phyloP scores from a whole-genome alignment of 2,113 vertebrate species.

The Diadophis punctatus region DNA sequence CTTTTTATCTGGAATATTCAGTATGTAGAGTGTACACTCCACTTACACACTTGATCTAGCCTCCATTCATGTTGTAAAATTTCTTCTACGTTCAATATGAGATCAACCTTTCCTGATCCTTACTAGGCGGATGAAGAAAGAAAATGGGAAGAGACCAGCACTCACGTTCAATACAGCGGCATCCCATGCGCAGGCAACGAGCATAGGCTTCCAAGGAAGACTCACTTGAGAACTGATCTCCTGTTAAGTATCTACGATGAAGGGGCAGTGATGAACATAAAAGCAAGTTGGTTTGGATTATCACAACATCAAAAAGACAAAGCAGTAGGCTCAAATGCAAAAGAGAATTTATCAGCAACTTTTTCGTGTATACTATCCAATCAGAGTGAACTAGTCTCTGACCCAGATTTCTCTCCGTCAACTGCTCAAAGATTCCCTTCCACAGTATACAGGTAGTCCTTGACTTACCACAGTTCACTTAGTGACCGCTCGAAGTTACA shows the following conservation, averaged over 20 bases:
- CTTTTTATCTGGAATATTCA: neutral
- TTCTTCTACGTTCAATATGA: neutral
- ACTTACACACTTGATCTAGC: neutral
- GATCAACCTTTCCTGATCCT: neutral
- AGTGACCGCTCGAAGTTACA: too few species aligned
- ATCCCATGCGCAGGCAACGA: constrained; percentile 95
- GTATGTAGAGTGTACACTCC: neutral
- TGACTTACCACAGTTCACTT: too few species aligned
- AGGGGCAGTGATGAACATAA: fast-evolving
- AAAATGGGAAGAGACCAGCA: neutral
- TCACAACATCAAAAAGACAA: neutral
- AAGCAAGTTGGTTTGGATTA: neutral
- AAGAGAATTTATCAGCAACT: neutral
- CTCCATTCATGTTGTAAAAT: neutral
- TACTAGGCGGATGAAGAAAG: neutral
- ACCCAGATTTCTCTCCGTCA: neutral
- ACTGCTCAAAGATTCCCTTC: neutral
- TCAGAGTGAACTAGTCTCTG: neutral
- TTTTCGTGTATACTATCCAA: neutral
- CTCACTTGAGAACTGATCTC: constrained; percentile 98
- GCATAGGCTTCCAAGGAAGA: constrained; percentile 96
- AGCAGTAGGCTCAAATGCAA: neutral
- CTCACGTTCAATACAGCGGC: constrained; percentile 95
- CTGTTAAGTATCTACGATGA: constrained; percentile 87
- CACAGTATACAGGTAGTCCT: neutral